A percentile compares a stretch with the other conserved stretches of the same genome.
These are phyloP conservation scores for Calliopsis andreniformis DNA, from an alignment of 1,140 invertebrate genomes.

Conservation along the genomic window DNA sequence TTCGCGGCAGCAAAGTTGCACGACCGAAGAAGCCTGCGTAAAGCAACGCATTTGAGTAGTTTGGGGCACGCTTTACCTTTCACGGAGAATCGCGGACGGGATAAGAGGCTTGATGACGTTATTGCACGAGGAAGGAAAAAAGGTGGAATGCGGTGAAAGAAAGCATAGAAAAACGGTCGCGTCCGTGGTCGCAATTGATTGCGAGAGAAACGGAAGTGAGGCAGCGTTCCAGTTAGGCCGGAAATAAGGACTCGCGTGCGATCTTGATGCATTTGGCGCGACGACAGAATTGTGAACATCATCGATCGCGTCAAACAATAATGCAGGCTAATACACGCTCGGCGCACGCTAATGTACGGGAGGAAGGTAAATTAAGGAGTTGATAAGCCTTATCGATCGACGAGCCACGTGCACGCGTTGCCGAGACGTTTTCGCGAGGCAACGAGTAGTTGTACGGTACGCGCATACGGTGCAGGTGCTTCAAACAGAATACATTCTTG, in stretches of 20 bases:
- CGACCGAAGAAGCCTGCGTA: too few relatives aligned
- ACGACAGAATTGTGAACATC: slow-evolving; percentile 50
- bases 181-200: too few relatives aligned
- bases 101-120: too few relatives aligned
- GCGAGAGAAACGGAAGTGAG: too few relatives aligned
- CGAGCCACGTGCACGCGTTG: slow-evolving; percentile 28
- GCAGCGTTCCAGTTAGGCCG: too few relatives aligned
- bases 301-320: slow-evolving; percentile 68
- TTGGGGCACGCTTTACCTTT: too few relatives aligned
- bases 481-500: slow-evolving; percentile 11
- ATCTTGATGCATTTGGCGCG: neutral
- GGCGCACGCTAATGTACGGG: slow-evolving; percentile 59
- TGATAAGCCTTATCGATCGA: slow-evolving; percentile 67
- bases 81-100: too few relatives aligned
- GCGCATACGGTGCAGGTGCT: neutral
- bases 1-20: too few relatives aligned
- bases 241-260: slow-evolving; percentile 3
- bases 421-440: neutral
- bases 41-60: too few relatives aligned
- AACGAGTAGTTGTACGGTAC: neutral
- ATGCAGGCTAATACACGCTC: slow-evolving; percentile 64
- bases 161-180: too few relatives aligned
- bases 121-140: too few relatives aligned
- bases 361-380: slow-evolving; percentile 63
- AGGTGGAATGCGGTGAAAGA: too few relatives aligned